Base-by-base conservation (phyloP, 2,797 vertebrate species). In the Anguilla marmorata region DNA sequence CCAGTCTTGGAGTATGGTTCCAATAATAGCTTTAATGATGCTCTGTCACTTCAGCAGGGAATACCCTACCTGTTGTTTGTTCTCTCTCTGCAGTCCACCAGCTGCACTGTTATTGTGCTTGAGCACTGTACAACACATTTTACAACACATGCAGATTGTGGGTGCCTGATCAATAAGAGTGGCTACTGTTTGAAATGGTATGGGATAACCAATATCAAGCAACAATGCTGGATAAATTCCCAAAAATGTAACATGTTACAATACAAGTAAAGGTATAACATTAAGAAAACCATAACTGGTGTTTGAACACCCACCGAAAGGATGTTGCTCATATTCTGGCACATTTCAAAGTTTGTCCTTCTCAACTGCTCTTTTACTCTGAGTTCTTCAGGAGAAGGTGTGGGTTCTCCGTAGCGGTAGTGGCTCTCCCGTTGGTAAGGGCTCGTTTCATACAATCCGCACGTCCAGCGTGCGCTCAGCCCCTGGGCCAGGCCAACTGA, bases 341-440 rank as follows among this genome's bases (percentile, higher is more conserved):
- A 90, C 58, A 86, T 30, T 8, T 88, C 86, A 41, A 84, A 0
- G 66, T 93, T 93, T n/a, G 0, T 52, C 52, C 24, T n/a, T 12
- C 1, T 74, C 9, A 0, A 0, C 2, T 1, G 6, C 19, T 66
- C 69, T 41, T 24, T 24, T 24, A 84, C 33, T 21, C 0, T 30
- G 0, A 0, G 0, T 0, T 2, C 3, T 0, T 27, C 24, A 21
- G 37, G 56, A 85, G 30, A 9, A 12, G 27, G 0, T 0, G 88
- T 90, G 2, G 0, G 9, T 2, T 0, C 5, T 27, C 27, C 0
- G 1, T n/a, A 0, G 0, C 33, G 1, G n/a, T 9, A 4, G 0
- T 56, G 1, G 9, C 41, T 45, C 41, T 45, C 41, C 41, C 54
- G 9, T 24, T 37, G 0, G 16, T 86, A 7, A 45, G 41, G 41